These are phyloP conservation scores for Sardinella longiceps DNA, from an alignment of 2,797 vertebrate genomes.

Conservation along the genomic window DNA sequence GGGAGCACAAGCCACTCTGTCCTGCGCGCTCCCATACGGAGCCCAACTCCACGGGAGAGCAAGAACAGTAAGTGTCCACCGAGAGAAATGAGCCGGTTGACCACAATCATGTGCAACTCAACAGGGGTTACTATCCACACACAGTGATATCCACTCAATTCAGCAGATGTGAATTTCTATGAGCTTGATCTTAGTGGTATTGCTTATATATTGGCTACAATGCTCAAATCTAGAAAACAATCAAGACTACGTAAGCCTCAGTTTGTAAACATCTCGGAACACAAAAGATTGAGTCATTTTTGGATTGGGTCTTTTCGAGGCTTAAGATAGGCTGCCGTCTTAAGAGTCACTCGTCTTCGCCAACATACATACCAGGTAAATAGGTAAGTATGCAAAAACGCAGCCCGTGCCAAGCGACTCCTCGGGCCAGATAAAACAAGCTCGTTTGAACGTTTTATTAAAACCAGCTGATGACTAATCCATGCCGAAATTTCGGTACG, in stretches of 20 bases:
- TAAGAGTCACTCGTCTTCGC: slow-evolving; percentile 38
- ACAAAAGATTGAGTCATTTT: slow-evolving; percentile 5
- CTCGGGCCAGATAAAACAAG: slow-evolving; percentile 72
- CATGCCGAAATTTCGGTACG: slow-evolving; percentile 67
- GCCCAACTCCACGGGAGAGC: slow-evolving; percentile 52
- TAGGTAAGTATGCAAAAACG: slow-evolving; percentile 70
- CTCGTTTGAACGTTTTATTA: slow-evolving; percentile 71
- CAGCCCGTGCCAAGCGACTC: slow-evolving; percentile 61
- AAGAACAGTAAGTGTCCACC: slow-evolving; percentile 69
- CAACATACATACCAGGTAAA: slow-evolving; percentile 65
- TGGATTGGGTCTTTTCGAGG: not conserved
- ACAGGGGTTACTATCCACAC: not conserved
- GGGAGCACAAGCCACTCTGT: slow-evolving; percentile 51
- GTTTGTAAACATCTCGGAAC: not conserved
- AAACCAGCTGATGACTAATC: slow-evolving; percentile 82
- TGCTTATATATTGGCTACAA: not conserved
- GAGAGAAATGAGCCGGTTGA: not conserved
- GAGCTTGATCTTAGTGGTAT: not conserved
- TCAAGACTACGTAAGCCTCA: not conserved
- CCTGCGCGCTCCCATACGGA: slow-evolving; percentile 50
- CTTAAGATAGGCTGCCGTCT: not conserved
- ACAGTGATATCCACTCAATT: not conserved
- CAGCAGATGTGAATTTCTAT: not conserved
- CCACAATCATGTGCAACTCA: not conserved
- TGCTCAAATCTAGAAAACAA: not conserved